Conservation (phyloP, 2,113 vertebrate species). For the Orthonyx spaldingii region DNA sequence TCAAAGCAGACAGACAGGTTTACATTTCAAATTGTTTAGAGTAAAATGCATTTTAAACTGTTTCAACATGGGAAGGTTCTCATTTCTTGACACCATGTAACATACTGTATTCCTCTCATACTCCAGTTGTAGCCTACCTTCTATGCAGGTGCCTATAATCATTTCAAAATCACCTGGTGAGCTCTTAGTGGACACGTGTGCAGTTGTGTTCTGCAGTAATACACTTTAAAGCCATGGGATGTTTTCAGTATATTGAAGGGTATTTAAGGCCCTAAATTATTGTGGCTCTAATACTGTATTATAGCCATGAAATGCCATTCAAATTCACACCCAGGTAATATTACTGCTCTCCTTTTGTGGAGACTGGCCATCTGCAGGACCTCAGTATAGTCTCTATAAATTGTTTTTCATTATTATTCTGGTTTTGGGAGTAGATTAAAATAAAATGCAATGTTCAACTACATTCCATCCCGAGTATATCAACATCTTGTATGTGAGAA, state of each 20-base stretch:
- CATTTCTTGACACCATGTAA: not conserved
- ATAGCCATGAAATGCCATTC: not conserved
- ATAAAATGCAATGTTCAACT: not conserved
- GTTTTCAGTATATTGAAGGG: not conserved
- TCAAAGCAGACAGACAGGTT: not conserved
- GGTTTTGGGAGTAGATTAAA: not conserved
- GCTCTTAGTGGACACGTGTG: not conserved
- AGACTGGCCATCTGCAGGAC: not conserved
- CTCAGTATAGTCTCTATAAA: not conserved
- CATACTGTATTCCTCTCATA: not conserved
- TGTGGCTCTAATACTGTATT: not conserved
- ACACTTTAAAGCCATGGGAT: not conserved
- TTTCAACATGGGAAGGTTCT: slow-evolving; percentile 53
- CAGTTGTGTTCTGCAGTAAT: not conserved
- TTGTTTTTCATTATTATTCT: not conserved
- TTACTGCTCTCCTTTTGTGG: not conserved
- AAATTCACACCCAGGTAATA: not conserved
- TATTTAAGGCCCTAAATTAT: not conserved
- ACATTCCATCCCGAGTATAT: not conserved
- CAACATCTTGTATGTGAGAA: not conserved
- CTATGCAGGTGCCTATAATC: not conserved
- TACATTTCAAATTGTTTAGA: slow-evolving; percentile 2
- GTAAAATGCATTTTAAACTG: not conserved
- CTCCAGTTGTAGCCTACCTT: not conserved
- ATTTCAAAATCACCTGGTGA: not conserved